A percentile compares a stretch with the other conserved stretches of the same genome.
phyloP scores from a whole-genome alignment of 2,888 invertebrate species.

The Mylabris sibirica region DNA sequence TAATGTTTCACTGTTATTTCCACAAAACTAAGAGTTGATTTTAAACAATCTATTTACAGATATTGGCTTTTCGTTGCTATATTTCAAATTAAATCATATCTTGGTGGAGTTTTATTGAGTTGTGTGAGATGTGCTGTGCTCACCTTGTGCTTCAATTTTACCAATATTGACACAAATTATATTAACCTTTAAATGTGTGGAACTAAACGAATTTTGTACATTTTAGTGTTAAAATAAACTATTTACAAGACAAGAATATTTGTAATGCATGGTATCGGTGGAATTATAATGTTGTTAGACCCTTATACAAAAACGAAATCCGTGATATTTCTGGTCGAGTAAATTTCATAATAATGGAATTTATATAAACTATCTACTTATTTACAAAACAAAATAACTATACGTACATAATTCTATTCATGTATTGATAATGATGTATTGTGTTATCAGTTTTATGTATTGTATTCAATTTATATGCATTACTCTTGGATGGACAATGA shows the following conservation, averaged over 20 bases:
- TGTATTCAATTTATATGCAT: background rate
- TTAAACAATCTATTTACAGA: background rate
- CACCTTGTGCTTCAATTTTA: background rate
- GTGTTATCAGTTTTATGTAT: background rate
- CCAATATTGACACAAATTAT: background rate
- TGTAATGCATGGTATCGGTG: background rate
- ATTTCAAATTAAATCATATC: background rate
- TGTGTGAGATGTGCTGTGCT: background rate
- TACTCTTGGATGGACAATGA: constrained; percentile 5
- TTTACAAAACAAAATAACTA: background rate
- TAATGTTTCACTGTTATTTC: background rate
- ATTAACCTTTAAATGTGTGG: background rate
- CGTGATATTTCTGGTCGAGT: background rate
- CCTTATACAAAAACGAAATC: background rate
- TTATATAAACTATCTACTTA: background rate
- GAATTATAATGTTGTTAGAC: background rate
- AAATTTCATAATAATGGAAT: background rate
- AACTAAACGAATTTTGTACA: background rate
- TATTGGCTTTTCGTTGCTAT: background rate
- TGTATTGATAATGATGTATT: background rate
- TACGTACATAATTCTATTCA: background rate
- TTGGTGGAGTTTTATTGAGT: background rate
- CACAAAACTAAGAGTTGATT: background rate
- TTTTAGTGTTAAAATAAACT: background rate
- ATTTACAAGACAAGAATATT: background rate